Percentiles rank a stretch among this genome's conserved stretches.
Evolutionary conservation across 2,888 invertebrate species (phyloP).

Genomic region (Acleris sparsana): DNA sequence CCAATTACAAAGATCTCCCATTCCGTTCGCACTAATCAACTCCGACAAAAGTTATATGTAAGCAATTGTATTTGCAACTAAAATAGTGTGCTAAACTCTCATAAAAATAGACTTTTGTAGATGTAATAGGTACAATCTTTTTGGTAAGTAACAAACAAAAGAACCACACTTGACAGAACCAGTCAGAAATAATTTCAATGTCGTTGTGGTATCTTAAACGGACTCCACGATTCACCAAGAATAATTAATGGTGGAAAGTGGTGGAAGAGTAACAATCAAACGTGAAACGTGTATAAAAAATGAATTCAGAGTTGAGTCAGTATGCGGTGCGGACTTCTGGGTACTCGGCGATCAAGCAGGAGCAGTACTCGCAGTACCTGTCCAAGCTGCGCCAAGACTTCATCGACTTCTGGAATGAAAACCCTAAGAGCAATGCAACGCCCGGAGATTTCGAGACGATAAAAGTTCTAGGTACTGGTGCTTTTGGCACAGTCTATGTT

Average conservation of each 20-base stretch:
- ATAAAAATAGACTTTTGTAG: no score
- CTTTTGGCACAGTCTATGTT: conserved; percentile 94
- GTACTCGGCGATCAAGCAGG: conserved; percentile 63
- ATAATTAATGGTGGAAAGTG: not conserved
- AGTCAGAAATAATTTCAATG: not conserved
- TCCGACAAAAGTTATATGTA: no score
- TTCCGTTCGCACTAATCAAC: no score
- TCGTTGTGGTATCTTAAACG: not conserved
- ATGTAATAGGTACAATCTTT: not conserved
- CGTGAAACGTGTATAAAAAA: conserved; percentile 3
- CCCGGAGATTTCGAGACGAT: conserved; percentile 87
- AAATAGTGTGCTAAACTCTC: no score
- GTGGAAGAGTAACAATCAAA: conserved; percentile 1
- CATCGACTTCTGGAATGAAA: conserved; percentile 69
- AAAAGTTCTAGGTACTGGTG: conserved; percentile 93
- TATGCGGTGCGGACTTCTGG: conserved; percentile 42
- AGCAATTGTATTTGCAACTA: no score
- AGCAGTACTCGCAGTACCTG: conserved; percentile 64
- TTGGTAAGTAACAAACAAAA: conserved; percentile 9
- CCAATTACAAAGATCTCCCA: no score
- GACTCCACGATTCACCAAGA: not conserved
- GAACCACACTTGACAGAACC: not conserved
- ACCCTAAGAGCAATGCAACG: conserved; percentile 52
- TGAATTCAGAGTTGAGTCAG: not conserved
- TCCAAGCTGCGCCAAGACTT: conserved; percentile 67